Base-by-base conservation (phyloP, 2,797 vertebrate genomes). In the Lemur catta region DNA sequence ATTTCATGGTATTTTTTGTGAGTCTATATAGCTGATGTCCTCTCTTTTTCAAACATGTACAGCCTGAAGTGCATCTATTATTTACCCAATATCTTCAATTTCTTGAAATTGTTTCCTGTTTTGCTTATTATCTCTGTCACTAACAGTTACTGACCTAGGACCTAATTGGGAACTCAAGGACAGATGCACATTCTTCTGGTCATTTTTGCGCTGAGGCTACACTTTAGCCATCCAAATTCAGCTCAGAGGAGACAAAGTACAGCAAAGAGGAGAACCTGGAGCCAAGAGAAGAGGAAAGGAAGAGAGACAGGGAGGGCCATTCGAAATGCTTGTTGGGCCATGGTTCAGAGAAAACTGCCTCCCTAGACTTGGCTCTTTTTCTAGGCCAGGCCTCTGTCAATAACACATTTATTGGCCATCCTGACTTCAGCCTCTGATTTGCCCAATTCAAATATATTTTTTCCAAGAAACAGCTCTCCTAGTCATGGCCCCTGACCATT, bases 381-480 rank as follows among this genome's bases (percentile, higher is more conserved):
- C 95, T 95, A 95, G 79, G 84, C 96, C 94, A 96, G 93, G 82
- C 91, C 89, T 98, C 97, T 96, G 97, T 97, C 97, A 98, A 98
- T 95, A 97, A 97, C 96, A 98, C 96, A 97, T 97, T 97, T 96
- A 97, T 97, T 97, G 96, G 95, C 96, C 65, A 97, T 97, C 82
- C 92, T 95, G 81, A 96, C 92, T 96, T 95, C 93, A 96, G 95
- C 75, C 91, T 97, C 97, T 97, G 96, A 98, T 97, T 97, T 97
- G 46, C 94, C 96, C 96, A 97, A 98, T 96, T 97, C 82, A 97
- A 98, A 98, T 97, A 98, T 65, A 96, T 89, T 95, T 98, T 97
- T 97, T 97, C 97, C 96, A 97, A 98, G 97, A 98, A 97, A 97
- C 75, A 97, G 91, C 93, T 97, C 93, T 97, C 96, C 96, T 96